phyloP scores from a whole-genome alignment of 2,797 vertebrate species.

The Monodelphis domestica region DNA sequence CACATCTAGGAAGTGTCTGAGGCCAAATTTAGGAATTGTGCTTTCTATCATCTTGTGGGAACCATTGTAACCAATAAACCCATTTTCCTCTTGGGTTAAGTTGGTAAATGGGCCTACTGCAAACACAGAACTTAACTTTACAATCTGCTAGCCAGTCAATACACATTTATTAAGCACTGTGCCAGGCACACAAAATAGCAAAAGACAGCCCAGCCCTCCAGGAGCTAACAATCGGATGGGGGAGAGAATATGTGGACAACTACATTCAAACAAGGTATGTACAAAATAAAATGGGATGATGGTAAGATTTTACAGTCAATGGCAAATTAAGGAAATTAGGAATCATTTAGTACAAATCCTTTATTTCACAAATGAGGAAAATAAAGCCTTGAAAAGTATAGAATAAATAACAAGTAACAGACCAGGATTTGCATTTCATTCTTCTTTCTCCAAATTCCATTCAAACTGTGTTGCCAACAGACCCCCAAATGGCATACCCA shows the following conservation, averaged over 20 bases:
- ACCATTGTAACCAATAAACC: neutral
- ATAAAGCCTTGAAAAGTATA: neutral
- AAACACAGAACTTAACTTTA: neutral
- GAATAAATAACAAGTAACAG: neutral
- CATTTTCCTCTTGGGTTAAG: neutral
- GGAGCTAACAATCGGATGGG: neutral
- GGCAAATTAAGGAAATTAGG: neutral
- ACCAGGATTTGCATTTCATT: neutral
- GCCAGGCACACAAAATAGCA: neutral
- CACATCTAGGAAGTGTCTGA: no score
- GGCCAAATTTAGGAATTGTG: neutral
- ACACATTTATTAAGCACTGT: neutral
- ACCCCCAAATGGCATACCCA: neutral
- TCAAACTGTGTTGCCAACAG: constrained; percentile 5
- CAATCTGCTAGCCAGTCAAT: neutral
- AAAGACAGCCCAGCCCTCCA: neutral
- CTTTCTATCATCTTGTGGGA: neutral
- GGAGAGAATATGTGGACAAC: neutral
- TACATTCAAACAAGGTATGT: neutral
- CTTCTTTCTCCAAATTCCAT: neutral
- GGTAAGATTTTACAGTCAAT: neutral
- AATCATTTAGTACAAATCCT: neutral
- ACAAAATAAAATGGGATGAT: neutral
- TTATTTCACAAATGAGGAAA: neutral
- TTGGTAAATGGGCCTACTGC: constrained; percentile 1